Conservation (phyloP, 2,888 invertebrate species). For the Eremobia ochroleuca region DNA sequence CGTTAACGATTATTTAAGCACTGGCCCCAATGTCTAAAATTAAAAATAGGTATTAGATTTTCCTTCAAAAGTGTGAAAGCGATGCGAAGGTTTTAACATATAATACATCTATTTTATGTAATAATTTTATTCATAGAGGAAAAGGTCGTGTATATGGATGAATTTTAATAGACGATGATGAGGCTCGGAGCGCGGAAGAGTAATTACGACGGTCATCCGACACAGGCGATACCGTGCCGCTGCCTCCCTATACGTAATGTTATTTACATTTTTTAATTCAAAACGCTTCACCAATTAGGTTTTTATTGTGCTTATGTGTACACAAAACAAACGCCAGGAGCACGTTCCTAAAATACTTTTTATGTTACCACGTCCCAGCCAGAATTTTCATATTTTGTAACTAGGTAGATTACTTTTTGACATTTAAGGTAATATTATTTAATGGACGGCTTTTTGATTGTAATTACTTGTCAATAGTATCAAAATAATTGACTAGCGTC, state of each 20-base stretch:
- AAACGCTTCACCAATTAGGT: slow-evolving; percentile 63
- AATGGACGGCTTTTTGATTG: slow-evolving; percentile 13
- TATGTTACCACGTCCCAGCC: slow-evolving; percentile 44
- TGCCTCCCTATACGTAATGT: slow-evolving; percentile 52
- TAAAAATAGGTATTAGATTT: not conserved
- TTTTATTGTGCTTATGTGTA: slow-evolving; percentile 65
- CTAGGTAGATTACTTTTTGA: slow-evolving; percentile 34
- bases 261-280: slow-evolving; percentile 71
- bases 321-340: slow-evolving; percentile 52
- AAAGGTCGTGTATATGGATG: slow-evolving; percentile 82
- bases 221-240: slow-evolving; percentile 63
- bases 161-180: slow-evolving; percentile 86
- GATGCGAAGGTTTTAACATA: slow-evolving; percentile 34
- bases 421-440: slow-evolving; percentile 24
- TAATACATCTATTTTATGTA: slow-evolving; percentile 68
- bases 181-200: slow-evolving; percentile 76
- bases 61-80: slow-evolving; percentile 12
- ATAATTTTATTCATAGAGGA: slow-evolving; percentile 82
- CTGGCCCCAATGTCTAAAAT: not conserved
- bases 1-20: slow-evolving; percentile 18
- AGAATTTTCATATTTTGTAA: slow-evolving; percentile 34
- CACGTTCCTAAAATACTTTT: slow-evolving; percentile 60
- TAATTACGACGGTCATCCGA: slow-evolving; percentile 79
- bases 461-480: slow-evolving; percentile 55
- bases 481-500: slow-evolving; percentile 41